A percentile compares a stretch with the other conserved stretches of the same genome.
These are phyloP conservation scores for Zeus faber DNA, from an alignment of 2,113 vertebrate species.

Conservation along the genomic window DNA sequence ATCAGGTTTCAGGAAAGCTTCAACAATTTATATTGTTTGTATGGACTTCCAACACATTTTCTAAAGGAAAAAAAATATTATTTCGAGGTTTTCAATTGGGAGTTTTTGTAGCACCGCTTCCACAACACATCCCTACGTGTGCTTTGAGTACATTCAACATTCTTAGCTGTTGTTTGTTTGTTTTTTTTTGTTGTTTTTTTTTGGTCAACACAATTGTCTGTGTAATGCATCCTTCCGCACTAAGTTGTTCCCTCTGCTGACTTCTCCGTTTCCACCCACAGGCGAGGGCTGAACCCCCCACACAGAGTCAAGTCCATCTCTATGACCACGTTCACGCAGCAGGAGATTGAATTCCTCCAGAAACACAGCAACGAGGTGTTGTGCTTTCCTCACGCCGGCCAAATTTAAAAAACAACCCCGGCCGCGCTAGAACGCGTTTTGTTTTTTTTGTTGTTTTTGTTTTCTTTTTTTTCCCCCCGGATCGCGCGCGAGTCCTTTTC, in stretches of 20 bases:
- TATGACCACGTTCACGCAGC: slow-evolving; percentile 98
- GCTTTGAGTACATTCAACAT: no score
- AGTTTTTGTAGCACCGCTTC: no score
- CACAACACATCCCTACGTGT: no score
- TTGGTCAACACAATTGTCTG: not conserved
- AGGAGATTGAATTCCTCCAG: slow-evolving; percentile 98
- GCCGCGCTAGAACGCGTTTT: not conserved
- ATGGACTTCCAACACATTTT: no score
- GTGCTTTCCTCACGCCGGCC: no score
- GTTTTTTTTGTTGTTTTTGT: not conserved
- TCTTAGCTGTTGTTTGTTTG: no score
- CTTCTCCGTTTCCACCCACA: slow-evolving; percentile 60
- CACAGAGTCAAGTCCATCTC: slow-evolving; percentile 99
- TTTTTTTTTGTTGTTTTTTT: no score
- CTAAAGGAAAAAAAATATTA: no score
- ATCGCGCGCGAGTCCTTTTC: slow-evolving; percentile 8
- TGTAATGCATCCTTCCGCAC: slow-evolving; percentile 19
- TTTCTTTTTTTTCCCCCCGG: not conserved
- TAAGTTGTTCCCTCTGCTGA: slow-evolving; percentile 40
- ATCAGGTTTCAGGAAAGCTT: no score
- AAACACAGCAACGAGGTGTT: slow-evolving; percentile 98
- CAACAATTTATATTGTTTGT: no score
- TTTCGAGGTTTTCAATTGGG: no score
- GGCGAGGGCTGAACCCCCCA: slow-evolving; percentile 95
- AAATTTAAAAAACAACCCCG: not conserved